Evolutionary conservation across 2,797 vertebrate species (phyloP).

Genomic region (Poeciliopsis infans): DNA sequence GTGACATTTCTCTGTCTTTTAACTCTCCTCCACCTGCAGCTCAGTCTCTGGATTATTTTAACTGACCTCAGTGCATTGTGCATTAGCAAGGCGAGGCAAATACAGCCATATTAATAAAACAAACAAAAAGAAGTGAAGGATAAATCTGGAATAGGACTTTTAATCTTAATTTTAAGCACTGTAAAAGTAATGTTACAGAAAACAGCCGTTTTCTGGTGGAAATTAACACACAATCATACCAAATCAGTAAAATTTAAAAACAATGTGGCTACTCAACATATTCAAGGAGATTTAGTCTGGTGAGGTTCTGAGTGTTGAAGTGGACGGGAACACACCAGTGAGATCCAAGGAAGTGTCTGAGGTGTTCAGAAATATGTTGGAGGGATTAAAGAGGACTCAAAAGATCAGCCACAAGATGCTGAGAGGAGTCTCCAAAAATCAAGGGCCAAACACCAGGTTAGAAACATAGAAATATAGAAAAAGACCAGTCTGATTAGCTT

Average conservation of each 20-base stretch:
- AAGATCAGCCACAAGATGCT: no score
- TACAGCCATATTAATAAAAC: no score
- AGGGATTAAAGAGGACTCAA: no score
- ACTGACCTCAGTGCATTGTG: background rate
- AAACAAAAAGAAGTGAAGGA: no score
- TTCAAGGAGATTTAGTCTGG: background rate
- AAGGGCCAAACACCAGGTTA: no score
- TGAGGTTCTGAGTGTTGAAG: background rate
- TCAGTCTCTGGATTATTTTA: slow-evolving; percentile 6
- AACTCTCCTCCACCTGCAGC: background rate
- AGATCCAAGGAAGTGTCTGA: background rate
- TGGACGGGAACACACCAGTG: background rate
- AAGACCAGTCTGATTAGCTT: background rate
- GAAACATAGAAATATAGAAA: background rate
- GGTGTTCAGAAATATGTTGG: background rate
- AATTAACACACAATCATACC: background rate
- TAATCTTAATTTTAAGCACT: background rate
- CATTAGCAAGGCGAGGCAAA: background rate
- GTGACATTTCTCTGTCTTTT: background rate
- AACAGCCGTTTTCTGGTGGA: background rate
- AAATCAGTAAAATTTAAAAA: background rate
- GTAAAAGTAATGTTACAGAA: no score
- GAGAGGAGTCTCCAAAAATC: no score
- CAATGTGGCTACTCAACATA: background rate
- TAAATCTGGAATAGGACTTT: background rate